phyloP scores from a whole-genome alignment of 2,888 invertebrate genomes.

The Diplolepis rosae region DNA sequence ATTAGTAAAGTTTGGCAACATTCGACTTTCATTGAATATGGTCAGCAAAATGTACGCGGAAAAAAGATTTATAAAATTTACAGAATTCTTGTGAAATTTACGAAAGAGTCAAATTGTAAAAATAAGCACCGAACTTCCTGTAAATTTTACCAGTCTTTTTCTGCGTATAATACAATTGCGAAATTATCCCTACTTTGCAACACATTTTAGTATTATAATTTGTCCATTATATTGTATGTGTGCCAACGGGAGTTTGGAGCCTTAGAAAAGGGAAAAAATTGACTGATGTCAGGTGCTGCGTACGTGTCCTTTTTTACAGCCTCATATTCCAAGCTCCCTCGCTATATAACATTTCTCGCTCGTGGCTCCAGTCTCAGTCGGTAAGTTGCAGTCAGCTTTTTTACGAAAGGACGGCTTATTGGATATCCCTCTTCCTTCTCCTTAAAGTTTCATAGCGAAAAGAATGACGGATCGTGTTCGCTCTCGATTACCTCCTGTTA shows the following conservation, averaged over 20 bases:
- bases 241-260: neutral
- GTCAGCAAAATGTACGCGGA: no score
- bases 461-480: conserved; percentile 6
- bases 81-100: no score
- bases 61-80: no score
- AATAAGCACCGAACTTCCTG: no score
- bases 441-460: neutral
- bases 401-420: conserved; percentile 15
- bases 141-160: no score
- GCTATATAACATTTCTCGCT: neutral
- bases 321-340: neutral
- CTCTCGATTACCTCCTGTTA: conserved; percentile 16
- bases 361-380: neutral
- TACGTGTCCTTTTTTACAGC: conserved; percentile 18
- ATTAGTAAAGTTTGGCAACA: no score
- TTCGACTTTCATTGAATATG: no score
- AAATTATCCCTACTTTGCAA: no score
- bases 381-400: conserved; percentile 21
- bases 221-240: no score
- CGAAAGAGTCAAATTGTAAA: no score
- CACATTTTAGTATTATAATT: no score
- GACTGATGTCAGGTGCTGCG: conserved; percentile 15
- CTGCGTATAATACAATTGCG: no score
- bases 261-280: neutral
- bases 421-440: neutral